Evolutionary conservation across 1,140 invertebrate species (phyloP).

Genomic region (Sminthurides bifidus): DNA sequence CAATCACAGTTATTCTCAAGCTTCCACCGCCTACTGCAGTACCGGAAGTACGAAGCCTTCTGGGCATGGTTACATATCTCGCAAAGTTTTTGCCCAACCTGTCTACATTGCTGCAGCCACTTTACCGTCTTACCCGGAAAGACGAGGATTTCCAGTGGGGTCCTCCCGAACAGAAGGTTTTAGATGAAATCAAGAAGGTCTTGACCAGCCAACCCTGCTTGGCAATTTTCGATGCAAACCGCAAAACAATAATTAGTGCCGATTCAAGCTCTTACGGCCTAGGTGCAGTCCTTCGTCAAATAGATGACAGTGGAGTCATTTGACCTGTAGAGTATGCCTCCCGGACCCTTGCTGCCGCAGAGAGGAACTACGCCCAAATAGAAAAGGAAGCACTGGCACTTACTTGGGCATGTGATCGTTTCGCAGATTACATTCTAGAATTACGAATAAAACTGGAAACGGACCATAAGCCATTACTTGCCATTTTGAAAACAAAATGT

Average conservation of each 20-base stretch:
- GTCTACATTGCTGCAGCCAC: constrained; percentile 25
- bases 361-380: no score
- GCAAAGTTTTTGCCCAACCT: constrained; percentile 34
- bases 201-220: constrained; percentile 32
- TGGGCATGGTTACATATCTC: constrained; percentile 39
- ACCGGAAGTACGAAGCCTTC: constrained; percentile 34
- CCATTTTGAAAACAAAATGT: constrained; percentile 34
- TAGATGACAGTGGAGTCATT: constrained; percentile 14
- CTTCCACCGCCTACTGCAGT: constrained; percentile 32
- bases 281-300: constrained; percentile 16
- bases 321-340: constrained; percentile 37
- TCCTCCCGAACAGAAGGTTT: constrained; percentile 30
- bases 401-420: constrained; percentile 26
- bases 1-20: constrained; percentile 35
- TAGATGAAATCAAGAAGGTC: constrained; percentile 32
- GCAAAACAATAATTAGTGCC: constrained; percentile 30
- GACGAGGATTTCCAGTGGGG: constrained; percentile 32
- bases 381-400: no score
- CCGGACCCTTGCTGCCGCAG: constrained; percentile 37
- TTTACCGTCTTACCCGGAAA: constrained; percentile 33
- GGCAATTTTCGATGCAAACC: constrained; percentile 31
- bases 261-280: constrained; percentile 35
- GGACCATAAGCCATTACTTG: constrained; percentile 39
- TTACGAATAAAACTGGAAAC: background rate
- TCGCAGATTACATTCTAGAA: background rate